Evolutionary conservation across 2,888 invertebrate genomes (phyloP).

Genomic region (Pseudolycoriella hygida): DNA sequence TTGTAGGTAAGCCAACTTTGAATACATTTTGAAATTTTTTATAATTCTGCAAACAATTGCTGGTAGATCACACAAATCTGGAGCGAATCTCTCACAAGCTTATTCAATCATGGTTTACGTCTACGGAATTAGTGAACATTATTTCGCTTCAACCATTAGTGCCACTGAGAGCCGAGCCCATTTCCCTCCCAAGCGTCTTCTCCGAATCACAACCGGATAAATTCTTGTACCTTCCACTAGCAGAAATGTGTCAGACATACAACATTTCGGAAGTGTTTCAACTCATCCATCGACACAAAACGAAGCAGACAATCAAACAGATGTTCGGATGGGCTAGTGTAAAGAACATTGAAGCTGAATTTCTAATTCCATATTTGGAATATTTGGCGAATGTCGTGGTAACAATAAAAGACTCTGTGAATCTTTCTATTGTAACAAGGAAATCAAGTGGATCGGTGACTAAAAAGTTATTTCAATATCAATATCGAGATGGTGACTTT

Average conservation of each 20-base stretch:
- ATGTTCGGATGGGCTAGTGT: constrained; percentile 23
- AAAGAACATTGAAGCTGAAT: constrained; percentile 16
- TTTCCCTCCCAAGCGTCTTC: no score
- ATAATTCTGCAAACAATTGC: no score
- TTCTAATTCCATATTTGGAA: constrained; percentile 22
- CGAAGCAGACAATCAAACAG: constrained; percentile 18
- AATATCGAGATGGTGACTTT: constrained; percentile 18
- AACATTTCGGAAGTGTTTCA: constrained; percentile 18
- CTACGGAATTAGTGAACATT: no score
- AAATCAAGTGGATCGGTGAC: constrained; percentile 22
- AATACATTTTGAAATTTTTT: no score
- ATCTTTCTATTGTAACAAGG: constrained; percentile 18
- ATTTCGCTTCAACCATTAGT: no score
- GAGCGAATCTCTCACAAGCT: no score
- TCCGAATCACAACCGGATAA: no score
- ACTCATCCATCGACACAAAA: constrained; percentile 18
- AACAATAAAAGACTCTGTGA: constrained; percentile 16
- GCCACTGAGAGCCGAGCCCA: no score
- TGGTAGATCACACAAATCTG: no score
- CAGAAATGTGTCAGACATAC: constrained; percentile 5
- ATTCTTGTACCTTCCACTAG: no score
- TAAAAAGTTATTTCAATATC: constrained; percentile 19
- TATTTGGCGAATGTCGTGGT: constrained; percentile 23
- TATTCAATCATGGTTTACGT: no score
- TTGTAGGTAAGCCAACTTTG: no score